phyloP scores from a whole-genome alignment of 2,888 invertebrate genomes.

The Morpho achilles region DNA sequence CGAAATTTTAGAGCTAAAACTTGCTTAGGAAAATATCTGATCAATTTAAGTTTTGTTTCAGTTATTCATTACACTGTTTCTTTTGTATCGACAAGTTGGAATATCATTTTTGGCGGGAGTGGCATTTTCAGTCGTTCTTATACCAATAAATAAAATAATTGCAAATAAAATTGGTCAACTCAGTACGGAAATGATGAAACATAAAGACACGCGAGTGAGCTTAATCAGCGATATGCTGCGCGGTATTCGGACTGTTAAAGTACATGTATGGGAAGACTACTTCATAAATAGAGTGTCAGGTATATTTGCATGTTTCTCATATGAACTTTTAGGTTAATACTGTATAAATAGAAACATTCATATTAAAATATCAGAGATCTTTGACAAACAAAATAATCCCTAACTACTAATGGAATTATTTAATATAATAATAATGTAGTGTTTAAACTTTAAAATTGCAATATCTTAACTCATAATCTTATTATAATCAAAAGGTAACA shows the following conservation, averaged over 20 bases:
- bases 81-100: conserved; percentile 93
- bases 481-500: too few relatives aligned
- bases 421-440: too few relatives aligned
- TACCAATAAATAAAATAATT: conserved; percentile 94
- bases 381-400: too few relatives aligned
- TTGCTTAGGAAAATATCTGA: too few relatives aligned
- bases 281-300: conserved; percentile 86
- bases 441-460: too few relatives aligned
- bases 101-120: conserved; percentile 95
- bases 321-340: neutral
- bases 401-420: too few relatives aligned
- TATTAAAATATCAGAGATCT: too few relatives aligned
- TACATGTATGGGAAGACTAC: conserved; percentile 95
- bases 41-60: conserved; percentile 55
- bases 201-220: conserved; percentile 94
- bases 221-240: conserved; percentile 91
- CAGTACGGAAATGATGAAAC: conserved; percentile 92
- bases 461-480: too few relatives aligned
- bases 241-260: conserved; percentile 94
- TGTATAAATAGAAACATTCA: neutral
- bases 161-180: conserved; percentile 92
- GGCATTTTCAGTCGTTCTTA: conserved; percentile 89
- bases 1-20: too few relatives aligned
- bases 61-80: conserved; percentile 88
- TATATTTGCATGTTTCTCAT: conserved; percentile 49